A percentile compares a stretch with the other conserved stretches of the same genome.
These are phyloP conservation scores for Diplosoma virens DNA, from an alignment of 23 tunicate species.

Conservation along the genomic window DNA sequence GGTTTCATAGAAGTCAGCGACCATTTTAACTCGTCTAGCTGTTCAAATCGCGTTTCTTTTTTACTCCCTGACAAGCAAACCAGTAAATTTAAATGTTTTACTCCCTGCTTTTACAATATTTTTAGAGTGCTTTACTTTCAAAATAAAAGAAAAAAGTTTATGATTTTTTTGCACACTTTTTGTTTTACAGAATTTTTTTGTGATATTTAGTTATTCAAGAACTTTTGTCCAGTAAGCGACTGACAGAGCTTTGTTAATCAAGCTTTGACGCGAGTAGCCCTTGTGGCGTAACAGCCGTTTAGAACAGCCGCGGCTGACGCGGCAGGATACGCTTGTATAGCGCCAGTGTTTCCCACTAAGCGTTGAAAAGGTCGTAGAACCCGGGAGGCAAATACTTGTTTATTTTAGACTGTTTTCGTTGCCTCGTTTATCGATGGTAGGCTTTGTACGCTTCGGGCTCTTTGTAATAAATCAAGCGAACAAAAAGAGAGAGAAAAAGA, in stretches of 20 bases:
- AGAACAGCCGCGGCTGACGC: slow-evolving; percentile 59
- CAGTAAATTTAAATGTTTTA: slow-evolving; percentile 39
- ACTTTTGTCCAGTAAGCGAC: slow-evolving; percentile 12
- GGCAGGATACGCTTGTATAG: slow-evolving; percentile 51
- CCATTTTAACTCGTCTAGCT: slow-evolving; percentile 49
- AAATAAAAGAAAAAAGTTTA: not conserved
- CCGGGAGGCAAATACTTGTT: slow-evolving; percentile 84
- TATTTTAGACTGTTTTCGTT: slow-evolving; percentile 71
- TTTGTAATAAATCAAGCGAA: slow-evolving; percentile 58
- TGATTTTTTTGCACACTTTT: not conserved
- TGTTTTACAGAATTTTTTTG: not conserved
- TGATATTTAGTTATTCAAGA: not conserved
- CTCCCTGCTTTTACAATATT: slow-evolving; percentile 41
- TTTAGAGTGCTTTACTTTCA: not conserved
- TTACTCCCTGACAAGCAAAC: slow-evolving; percentile 35
- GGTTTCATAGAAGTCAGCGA: slow-evolving; percentile 13
- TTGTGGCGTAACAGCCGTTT: slow-evolving; percentile 68
- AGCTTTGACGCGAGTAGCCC: slow-evolving; percentile 45
- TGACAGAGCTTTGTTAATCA: slow-evolving; percentile 57
- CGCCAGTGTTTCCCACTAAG: slow-evolving; percentile 71
- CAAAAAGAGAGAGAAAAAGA: too few species aligned
- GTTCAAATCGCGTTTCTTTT: slow-evolving; percentile 29
- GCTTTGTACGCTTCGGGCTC: slow-evolving; percentile 53
- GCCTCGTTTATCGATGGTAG: slow-evolving; percentile 48
- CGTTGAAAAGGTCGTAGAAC: slow-evolving; percentile 70